These are phyloP conservation scores for Eretmocerus hayati DNA, from an alignment of 2,888 invertebrate genomes.

Conservation along the genomic window DNA sequence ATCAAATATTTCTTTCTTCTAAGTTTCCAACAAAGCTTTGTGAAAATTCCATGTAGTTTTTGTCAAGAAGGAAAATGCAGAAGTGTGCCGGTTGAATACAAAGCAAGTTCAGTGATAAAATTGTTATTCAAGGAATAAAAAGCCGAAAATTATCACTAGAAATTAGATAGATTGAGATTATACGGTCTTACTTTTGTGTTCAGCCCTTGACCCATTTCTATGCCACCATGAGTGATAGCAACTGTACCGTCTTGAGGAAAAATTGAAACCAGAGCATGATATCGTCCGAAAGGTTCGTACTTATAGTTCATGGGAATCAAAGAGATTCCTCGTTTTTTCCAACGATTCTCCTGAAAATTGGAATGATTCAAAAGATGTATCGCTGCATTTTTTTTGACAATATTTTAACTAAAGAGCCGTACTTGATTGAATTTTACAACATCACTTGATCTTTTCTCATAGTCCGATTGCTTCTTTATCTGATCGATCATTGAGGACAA, in stretches of 20 bases:
- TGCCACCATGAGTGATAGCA: slow-evolving; percentile 12
- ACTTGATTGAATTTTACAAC: slow-evolving; percentile 57
- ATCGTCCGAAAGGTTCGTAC: background rate
- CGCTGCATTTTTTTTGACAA: background rate
- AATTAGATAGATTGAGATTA: background rate
- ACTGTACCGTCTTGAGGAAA: slow-evolving; percentile 18
- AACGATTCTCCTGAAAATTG: slow-evolving; percentile 58
- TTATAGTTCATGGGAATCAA: slow-evolving; percentile 14
- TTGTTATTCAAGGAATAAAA: slow-evolving; percentile 59
- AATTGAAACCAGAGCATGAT: slow-evolving; percentile 14
- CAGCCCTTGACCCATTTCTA: slow-evolving; percentile 23
- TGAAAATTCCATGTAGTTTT: no score
- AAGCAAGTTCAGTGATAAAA: slow-evolving; percentile 64
- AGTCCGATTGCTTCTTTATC: slow-evolving; percentile 54
- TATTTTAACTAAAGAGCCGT: slow-evolving; percentile 10
- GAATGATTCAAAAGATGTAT: background rate
- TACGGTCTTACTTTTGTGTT: slow-evolving; percentile 18
- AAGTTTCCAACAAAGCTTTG: no score
- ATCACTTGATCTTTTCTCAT: slow-evolving; percentile 50
- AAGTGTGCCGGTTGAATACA: no score
- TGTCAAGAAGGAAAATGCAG: no score
- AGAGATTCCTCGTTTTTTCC: slow-evolving; percentile 69
- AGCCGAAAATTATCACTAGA: background rate
- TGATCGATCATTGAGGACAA: slow-evolving; percentile 52
- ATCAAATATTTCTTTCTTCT: no score